Percentiles rank a stretch among this genome's conserved stretches.
phyloP scores from a whole-genome alignment of 2,113 vertebrate species.

The Anguilla rostrata region DNA sequence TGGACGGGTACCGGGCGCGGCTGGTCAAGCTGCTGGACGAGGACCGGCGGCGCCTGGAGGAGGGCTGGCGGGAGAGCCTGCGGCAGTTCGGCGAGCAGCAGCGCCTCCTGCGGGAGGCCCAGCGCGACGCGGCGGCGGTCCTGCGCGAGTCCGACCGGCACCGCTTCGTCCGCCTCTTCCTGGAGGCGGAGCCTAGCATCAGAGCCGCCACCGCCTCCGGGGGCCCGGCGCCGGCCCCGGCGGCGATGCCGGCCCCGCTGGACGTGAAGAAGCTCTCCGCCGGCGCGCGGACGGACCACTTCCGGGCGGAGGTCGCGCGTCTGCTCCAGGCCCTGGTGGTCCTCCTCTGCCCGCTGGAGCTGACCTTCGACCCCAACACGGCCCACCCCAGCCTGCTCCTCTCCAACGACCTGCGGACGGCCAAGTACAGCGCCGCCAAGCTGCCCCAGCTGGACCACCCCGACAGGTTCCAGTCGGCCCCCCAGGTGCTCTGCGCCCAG shows the following conservation, averaged over 20 bases:
- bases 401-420: conserved; percentile 58
- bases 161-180: conserved; percentile 55
- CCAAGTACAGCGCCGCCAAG: conserved; percentile 52
- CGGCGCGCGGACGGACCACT: conserved; percentile 55
- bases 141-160: conserved; percentile 53
- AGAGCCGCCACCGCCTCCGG: conserved; percentile 40
- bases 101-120: conserved; percentile 52
- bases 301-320: conserved; percentile 53
- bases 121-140: conserved; percentile 35
- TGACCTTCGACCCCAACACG: conserved; percentile 58
- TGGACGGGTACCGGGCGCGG: conserved; percentile 58
- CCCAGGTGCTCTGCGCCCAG: conserved; percentile 63
- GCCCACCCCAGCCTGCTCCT: conserved; percentile 56
- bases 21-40: conserved; percentile 52
- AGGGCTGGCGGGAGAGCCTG: conserved; percentile 54
- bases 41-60: conserved; percentile 44
- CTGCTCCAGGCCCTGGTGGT: conserved; percentile 54
- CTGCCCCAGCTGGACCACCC: conserved; percentile 50
- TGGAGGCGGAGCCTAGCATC: conserved; percentile 53
- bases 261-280: conserved; percentile 53
- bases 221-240: conserved; percentile 21
- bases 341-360: conserved; percentile 61
- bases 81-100: conserved; percentile 53
- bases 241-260: conserved; percentile 24
- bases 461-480: conserved; percentile 52